Evolutionary conservation across 2,113 vertebrate genomes (phyloP).

Genomic region (Pluvianellus socialis): DNA sequence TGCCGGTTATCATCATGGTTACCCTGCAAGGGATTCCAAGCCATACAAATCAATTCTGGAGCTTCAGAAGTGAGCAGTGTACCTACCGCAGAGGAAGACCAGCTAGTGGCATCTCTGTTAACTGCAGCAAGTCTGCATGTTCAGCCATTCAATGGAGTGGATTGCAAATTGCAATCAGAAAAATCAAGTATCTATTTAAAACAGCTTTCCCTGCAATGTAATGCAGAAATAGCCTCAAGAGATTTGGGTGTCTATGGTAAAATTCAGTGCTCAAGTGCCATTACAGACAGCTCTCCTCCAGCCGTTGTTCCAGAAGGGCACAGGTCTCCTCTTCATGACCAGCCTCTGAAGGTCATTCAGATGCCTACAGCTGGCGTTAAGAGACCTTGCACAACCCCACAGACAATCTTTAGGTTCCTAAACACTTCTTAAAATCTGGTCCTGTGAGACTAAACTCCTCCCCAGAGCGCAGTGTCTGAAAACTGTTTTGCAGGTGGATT

Average conservation of each 20-base stretch:
- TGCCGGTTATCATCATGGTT: background rate
- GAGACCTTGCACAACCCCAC: background rate
- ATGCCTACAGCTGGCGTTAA: background rate
- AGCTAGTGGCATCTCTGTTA: background rate
- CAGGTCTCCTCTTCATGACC: background rate
- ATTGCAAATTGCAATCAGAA: background rate
- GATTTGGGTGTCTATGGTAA: background rate
- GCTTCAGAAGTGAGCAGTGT: background rate
- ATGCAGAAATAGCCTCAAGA: background rate
- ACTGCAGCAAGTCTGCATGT: background rate
- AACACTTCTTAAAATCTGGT: background rate
- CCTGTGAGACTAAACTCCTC: background rate
- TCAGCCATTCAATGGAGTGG: background rate
- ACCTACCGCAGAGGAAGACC: background rate
- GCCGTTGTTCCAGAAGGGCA: background rate
- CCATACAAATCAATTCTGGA: background rate
- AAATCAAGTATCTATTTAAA: background rate
- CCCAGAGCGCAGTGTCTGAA: background rate
- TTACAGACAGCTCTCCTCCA: background rate
- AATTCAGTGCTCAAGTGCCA: background rate
- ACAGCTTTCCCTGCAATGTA: background rate
- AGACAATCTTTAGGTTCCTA: background rate
- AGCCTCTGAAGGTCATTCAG: background rate
- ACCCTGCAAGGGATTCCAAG: background rate
- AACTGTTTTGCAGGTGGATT: slow-evolving; percentile 5